Percentiles rank a stretch among this genome's conserved stretches.
Conservation (phyloP, 2,797 vertebrate species). For the Lateolabrax maculatus region DNA sequence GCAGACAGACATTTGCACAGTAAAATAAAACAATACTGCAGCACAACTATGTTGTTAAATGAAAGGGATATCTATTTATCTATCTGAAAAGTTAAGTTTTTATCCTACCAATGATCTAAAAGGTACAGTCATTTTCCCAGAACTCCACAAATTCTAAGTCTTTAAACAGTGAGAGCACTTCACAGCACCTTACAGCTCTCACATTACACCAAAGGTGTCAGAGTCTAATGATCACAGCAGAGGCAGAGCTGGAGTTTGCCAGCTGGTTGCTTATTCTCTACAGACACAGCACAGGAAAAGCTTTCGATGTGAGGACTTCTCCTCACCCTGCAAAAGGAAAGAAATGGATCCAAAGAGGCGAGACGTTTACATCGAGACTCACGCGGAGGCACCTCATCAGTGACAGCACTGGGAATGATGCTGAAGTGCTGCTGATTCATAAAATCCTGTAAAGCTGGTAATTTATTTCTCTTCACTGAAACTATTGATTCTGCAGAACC, state of each 20-base stretch:
- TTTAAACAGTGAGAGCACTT: conserved; percentile 49
- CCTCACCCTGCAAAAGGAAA: conserved; percentile 41
- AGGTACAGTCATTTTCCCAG: conserved; percentile 21
- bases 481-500: conserved; percentile 33
- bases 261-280: conserved; percentile 62
- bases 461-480: conserved; percentile 47
- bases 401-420: conserved; percentile 30
- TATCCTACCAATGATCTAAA: conserved; percentile 19
- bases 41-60: not conserved
- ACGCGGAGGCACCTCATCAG: conserved; percentile 5
- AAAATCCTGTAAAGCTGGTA: conserved; percentile 37
- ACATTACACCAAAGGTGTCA: conserved; percentile 42
- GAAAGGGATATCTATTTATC: conserved; percentile 11
- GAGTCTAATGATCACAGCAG: conserved; percentile 62
- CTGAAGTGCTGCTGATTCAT: conserved; percentile 48
- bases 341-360: conserved; percentile 51
- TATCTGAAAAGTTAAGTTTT: not conserved
- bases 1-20: conserved; percentile 43
- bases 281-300: conserved; percentile 43
- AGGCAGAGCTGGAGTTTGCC: conserved; percentile 50
- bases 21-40: conserved; percentile 9
- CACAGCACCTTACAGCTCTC: conserved; percentile 53
- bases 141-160: conserved; percentile 19
- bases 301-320: conserved; percentile 54
- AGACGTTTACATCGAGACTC: conserved; percentile 26